Evolutionary conservation across 2,888 invertebrate species (phyloP).

Genomic region (Clivina fossor): DNA sequence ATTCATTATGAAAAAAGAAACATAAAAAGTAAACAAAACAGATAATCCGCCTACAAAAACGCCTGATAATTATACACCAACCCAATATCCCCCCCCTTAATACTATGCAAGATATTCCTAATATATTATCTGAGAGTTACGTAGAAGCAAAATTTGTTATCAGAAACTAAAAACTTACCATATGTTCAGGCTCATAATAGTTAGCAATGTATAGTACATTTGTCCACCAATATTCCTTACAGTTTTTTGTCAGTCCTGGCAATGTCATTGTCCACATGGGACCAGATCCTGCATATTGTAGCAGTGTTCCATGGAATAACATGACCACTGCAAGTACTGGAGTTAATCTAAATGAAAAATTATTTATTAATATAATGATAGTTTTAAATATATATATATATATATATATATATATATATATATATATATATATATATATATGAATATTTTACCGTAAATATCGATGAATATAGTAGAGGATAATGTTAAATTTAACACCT

Average conservation of each 20-base stretch:
- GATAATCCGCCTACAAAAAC: too few relatives aligned
- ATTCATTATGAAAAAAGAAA: too few relatives aligned
- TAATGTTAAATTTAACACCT: conserved; percentile 46
- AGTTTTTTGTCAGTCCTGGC: background rate
- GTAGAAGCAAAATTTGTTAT: too few relatives aligned
- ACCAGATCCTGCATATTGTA: conserved; percentile 7
- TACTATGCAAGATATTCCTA: too few relatives aligned
- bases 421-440: too few relatives aligned
- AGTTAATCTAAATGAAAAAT: conserved; percentile 14
- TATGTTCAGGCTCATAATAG: conserved; percentile 10
- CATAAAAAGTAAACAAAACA: too few relatives aligned
- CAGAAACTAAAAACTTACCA: conserved; percentile 14
- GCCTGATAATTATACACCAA: too few relatives aligned
- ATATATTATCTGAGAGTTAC: too few relatives aligned
- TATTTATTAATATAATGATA: background rate
- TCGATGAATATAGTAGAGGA: conserved; percentile 51
- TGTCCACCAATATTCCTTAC: conserved; percentile 21
- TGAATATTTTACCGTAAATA: conserved; percentile 52
- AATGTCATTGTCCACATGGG: conserved; percentile 13
- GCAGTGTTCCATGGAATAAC: conserved; percentile 13
- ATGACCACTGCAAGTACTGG: conserved; percentile 17
- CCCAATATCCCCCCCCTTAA: too few relatives aligned
- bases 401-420: background rate
- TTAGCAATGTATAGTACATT: conserved; percentile 13
- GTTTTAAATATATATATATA: too few relatives aligned